Percentiles rank a stretch among this genome's conserved stretches.
Conservation (phyloP, 2,113 vertebrate genomes). For the Anarrhichthys ocellatus region DNA sequence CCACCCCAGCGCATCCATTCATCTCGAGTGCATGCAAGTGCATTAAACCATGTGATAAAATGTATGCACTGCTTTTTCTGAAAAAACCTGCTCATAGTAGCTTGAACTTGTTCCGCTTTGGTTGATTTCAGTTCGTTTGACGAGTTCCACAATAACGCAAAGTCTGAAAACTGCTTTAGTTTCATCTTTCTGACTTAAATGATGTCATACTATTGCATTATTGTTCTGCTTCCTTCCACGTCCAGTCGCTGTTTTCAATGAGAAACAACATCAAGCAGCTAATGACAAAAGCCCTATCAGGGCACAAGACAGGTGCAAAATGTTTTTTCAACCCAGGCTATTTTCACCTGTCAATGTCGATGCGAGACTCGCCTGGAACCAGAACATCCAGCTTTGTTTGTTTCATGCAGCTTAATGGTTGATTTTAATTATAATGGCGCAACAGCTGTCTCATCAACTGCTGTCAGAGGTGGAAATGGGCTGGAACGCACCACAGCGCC, state of each 20-base stretch:
- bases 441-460: constrained; percentile 49
- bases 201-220: not conserved
- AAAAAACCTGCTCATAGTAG: not conserved
- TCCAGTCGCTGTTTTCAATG: constrained; percentile 25
- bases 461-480: constrained; percentile 47
- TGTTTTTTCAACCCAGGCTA: constrained; percentile 5
- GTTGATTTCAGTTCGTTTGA: constrained; percentile 18
- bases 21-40: constrained; percentile 52
- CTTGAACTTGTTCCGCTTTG: constrained; percentile 18
- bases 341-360: constrained; percentile 31
- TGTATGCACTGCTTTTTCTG: constrained; percentile 41
- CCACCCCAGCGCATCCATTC: constrained; percentile 42
- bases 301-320: constrained; percentile 35
- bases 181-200: constrained; percentile 15
- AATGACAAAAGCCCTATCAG: constrained; percentile 11
- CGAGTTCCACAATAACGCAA: constrained; percentile 18
- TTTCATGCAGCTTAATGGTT: constrained; percentile 10
- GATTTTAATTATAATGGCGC: constrained; percentile 34
- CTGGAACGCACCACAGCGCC: not conserved
- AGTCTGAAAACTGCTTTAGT: constrained; percentile 15
- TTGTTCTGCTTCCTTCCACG: constrained; percentile 19
- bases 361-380: not conserved
- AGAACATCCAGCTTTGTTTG: constrained; percentile 12
- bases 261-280: constrained; percentile 7
- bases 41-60: constrained; percentile 46